Evolutionary conservation across 2,113 vertebrate genomes (phyloP), one percentile per base, ranked within the genome.

Genomic region (Andinoacara biseriatus): DNA sequence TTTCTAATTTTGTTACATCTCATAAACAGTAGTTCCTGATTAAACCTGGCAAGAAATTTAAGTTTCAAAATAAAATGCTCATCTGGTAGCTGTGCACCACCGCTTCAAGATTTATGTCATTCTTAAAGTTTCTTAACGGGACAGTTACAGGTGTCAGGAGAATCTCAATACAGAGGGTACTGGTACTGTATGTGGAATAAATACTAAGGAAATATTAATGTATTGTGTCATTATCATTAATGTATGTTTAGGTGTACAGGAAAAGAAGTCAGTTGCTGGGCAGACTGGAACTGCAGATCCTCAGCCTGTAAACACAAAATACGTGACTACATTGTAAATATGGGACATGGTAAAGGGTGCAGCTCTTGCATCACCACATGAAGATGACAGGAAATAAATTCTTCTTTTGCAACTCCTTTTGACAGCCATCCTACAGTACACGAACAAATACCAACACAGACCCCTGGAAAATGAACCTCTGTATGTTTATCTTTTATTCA

Each of bases 41-140:
- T 80, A 85, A 62, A 10, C 8, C 3, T 2, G 24, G 90, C 85
- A 74, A 69, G 84, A 58, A 72, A 59, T 22, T n/a, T 10, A 79
- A 7, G 17, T 31, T 26, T 63, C 7, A 6, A 15, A 76, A 59
- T 18, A 29, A 58, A 59, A 4, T 24, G 56, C 35, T 40, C 74
- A 58, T 40, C 33, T 24, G n/a, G 8, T 58, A 26, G 56, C 77
- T 67, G 46, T 67, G 6, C 22, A n/a, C 60, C 33, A 58, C 3
- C 10, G 17, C 43, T 38, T 17, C 5, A 7, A 7, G 13, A 15
- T 18, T 38, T 11, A 14, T 76, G 17, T 61, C 3, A 43, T 46
- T 38, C 11, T 58, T 29, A 7, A 58, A 20, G 24, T 80, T 40
- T 76, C 57, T 57, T 33, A 24, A 20, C 22, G 60, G 57, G 22